Conservation (phyloP, 2,797 vertebrate genomes). For the Anguilla pacifica region DNA sequence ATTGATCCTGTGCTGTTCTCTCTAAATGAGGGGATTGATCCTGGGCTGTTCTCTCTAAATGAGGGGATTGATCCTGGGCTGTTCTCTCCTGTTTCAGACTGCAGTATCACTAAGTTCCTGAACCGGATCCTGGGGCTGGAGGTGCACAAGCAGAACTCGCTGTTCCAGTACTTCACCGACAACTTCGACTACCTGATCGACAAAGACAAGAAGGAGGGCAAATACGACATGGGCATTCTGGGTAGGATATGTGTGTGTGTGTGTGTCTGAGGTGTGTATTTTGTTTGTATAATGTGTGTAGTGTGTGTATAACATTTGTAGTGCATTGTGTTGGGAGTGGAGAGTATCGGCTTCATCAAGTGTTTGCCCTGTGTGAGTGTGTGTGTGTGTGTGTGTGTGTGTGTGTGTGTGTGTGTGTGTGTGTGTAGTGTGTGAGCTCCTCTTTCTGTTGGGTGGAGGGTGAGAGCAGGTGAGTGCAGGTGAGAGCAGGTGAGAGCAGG, state of each 20-base stretch:
- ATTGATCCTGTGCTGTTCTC: no score
- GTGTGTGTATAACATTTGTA: not conserved
- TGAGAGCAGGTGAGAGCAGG: no score
- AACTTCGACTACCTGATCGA: conserved; percentile 97
- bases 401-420: not conserved
- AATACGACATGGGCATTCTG: conserved; percentile 98
- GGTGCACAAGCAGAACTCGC: conserved; percentile 94
- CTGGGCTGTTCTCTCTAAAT: no score
- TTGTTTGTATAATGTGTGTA: conserved; percentile 56
- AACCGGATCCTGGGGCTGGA: conserved; percentile 97
- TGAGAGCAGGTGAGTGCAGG: no score
- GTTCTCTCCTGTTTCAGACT: conserved; percentile 73
- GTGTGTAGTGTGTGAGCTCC: not conserved
- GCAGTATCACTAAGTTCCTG: conserved; percentile 97
- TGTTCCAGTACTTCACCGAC: conserved; percentile 97
- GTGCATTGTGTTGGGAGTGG: not conserved
- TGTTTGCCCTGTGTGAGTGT: no score
- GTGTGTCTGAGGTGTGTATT: not conserved
- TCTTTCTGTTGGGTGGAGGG: no score
- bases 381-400: not conserved
- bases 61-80: no score
- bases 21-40: no score
- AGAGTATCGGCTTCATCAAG: not conserved
- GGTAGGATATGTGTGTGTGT: conserved; percentile 68
- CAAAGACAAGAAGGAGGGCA: conserved; percentile 96